These are phyloP conservation scores for Microvelia longipes DNA, from an alignment of 1,140 invertebrate species.

Conservation along the genomic window DNA sequence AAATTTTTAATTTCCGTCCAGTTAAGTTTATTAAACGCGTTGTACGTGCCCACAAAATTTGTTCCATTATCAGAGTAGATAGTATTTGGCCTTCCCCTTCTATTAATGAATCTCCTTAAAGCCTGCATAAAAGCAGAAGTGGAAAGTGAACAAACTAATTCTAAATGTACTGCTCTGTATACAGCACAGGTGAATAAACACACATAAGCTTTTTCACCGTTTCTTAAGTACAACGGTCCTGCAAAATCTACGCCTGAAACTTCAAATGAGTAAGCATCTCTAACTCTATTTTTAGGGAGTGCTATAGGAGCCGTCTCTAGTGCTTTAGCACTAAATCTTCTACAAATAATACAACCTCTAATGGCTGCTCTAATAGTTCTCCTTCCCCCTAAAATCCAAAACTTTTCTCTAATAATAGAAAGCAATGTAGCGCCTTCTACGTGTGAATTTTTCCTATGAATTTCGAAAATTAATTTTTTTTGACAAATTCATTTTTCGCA, in stretches of 20 bases:
- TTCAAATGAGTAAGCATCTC: constrained; percentile 5
- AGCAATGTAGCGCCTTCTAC: neutral
- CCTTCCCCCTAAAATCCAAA: neutral
- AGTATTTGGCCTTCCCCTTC: constrained; percentile 23
- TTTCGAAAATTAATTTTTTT: constrained; percentile 1
- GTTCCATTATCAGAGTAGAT: constrained; percentile 32
- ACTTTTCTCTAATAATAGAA: neutral
- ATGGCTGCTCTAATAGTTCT: neutral
- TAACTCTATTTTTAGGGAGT: constrained; percentile 1
- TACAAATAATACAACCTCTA: constrained; percentile 14
- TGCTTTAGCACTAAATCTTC: constrained; percentile 5
- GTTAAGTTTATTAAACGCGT: constrained; percentile 16
- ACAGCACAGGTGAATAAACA: constrained; percentile 20
- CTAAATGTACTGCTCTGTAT: constrained; percentile 28
- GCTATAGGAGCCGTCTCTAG: neutral
- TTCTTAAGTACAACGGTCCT: neutral
- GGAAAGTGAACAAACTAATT: constrained; percentile 23
- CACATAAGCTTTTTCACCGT: neutral
- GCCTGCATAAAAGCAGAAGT: constrained; percentile 22
- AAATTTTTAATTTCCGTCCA: constrained; percentile 16
- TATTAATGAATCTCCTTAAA: constrained; percentile 25
- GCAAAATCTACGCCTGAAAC: neutral
- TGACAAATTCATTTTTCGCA: constrained; percentile 1
- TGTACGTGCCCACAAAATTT: constrained; percentile 24
- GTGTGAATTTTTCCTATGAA: neutral